Conservation (phyloP, 23 tunicate genomes). For the Halocynthia aurantium region DNA sequence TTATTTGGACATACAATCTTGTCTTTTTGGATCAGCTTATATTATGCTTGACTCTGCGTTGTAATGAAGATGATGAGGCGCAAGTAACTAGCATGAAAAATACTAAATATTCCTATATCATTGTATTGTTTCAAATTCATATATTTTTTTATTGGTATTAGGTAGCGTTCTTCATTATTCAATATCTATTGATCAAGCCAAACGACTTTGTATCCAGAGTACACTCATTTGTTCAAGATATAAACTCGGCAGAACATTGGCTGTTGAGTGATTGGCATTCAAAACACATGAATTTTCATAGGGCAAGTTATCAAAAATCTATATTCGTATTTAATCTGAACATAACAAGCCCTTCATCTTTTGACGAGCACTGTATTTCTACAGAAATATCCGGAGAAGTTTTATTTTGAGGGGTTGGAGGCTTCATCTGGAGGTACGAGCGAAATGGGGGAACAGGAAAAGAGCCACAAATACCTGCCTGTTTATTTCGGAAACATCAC, state of each 20-base stretch:
- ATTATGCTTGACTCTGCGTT: conserved; percentile 72
- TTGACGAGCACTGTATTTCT: too few species aligned
- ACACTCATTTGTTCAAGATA: conserved; percentile 61
- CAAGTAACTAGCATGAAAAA: conserved; percentile 23
- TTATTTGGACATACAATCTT: conserved; percentile 90
- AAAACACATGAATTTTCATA: conserved; percentile 78
- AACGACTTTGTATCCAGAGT: conserved; percentile 74
- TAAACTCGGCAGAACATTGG: conserved; percentile 69
- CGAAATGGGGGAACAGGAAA: not conserved
- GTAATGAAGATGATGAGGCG: conserved; percentile 66
- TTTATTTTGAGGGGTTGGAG: conserved; percentile 63
- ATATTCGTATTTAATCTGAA: too few species aligned
- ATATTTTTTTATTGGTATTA: conserved; percentile 6
- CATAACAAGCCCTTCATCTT: too few species aligned
- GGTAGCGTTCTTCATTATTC: conserved; percentile 91
- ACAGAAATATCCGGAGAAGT: conserved; percentile 79
- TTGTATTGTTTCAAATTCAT: not conserved
- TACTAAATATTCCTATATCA: not conserved
- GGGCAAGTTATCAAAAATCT: conserved; percentile 13
- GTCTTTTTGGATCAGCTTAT: conserved; percentile 70
- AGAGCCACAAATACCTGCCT: conserved; percentile 35
- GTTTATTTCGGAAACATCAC: conserved; percentile 85
- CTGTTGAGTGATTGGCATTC: conserved; percentile 66
- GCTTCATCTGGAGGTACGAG: not conserved
- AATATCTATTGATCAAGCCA: conserved; percentile 76